These are phyloP conservation scores for Rhea americana DNA, from an alignment of 2,113 vertebrate genomes.

Conservation along the genomic window DNA sequence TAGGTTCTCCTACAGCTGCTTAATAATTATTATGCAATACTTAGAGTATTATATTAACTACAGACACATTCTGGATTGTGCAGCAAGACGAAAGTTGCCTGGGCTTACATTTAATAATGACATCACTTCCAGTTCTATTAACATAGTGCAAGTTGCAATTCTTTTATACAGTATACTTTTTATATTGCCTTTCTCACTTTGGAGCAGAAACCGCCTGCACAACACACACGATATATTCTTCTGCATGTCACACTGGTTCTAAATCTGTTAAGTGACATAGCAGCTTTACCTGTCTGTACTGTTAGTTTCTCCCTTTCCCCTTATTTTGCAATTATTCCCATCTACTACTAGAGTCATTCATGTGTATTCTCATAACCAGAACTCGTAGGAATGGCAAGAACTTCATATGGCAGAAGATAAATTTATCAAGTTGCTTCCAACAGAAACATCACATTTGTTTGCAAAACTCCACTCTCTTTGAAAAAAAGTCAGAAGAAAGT, in stretches of 20 bases:
- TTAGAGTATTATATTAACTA: neutral
- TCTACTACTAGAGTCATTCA: neutral
- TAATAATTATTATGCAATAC: neutral
- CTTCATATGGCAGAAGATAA: neutral
- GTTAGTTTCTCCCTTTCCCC: neutral
- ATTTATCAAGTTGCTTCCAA: neutral
- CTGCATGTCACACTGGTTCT: neutral
- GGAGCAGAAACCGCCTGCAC: neutral
- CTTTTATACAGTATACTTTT: neutral
- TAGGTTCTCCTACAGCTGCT: neutral
- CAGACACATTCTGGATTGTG: neutral
- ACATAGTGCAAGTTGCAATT: neutral
- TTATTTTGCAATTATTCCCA: neutral
- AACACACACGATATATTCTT: accelerated
- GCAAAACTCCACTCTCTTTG: neutral
- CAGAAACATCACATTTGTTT: neutral
- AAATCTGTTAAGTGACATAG: neutral
- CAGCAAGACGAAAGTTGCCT: neutral
- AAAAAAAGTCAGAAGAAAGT: no score
- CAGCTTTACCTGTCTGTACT: neutral
- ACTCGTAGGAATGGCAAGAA: neutral
- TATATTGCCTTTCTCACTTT: neutral
- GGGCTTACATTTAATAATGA: neutral
- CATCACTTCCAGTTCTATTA: neutral
- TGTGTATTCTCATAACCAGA: neutral